Conservation (phyloP, 1,140 invertebrate genomes). For the Akabosia matsudoensis region DNA sequence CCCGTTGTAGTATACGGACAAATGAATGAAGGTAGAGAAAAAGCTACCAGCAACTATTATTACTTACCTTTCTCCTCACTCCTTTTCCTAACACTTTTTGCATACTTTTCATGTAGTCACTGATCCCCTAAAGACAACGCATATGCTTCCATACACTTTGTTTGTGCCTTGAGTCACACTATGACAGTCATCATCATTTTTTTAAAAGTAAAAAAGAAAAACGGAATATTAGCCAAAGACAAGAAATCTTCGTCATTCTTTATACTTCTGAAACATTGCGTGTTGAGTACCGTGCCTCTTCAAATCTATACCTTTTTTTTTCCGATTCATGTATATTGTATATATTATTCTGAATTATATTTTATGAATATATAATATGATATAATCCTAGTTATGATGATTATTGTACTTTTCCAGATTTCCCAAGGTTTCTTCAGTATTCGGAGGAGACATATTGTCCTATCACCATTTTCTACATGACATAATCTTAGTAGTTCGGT, state of each 20-base stretch:
- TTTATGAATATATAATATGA: not conserved
- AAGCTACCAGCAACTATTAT: not conserved
- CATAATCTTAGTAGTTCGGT: conserved; percentile 16
- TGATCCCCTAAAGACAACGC: conserved; percentile 6
- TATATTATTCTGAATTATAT: not conserved
- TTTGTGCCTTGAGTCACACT: conserved; percentile 11
- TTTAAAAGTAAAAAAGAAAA: not conserved
- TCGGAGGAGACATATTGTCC: conserved; percentile 18
- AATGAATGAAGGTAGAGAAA: not conserved
- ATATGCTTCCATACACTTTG: not conserved
- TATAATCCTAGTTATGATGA: not conserved
- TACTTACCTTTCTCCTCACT: not conserved
- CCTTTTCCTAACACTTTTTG: not conserved
- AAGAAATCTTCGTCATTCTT: conserved; percentile 2
- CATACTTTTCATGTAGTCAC: not conserved
- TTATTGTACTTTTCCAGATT: conserved; percentile 12
- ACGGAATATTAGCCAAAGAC: conserved; percentile 5
- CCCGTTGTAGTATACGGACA: not conserved
- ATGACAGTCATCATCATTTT: conserved; percentile 4
- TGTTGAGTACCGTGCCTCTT: not conserved
- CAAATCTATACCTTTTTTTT: not conserved
- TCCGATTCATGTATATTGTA: not conserved
- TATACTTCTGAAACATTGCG: not conserved
- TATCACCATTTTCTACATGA: conserved; percentile 22
- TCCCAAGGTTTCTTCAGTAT: conserved; percentile 12